Base-by-base conservation (phyloP, 2,797 vertebrate genomes). In the Ctenosaura bakeri region DNA sequence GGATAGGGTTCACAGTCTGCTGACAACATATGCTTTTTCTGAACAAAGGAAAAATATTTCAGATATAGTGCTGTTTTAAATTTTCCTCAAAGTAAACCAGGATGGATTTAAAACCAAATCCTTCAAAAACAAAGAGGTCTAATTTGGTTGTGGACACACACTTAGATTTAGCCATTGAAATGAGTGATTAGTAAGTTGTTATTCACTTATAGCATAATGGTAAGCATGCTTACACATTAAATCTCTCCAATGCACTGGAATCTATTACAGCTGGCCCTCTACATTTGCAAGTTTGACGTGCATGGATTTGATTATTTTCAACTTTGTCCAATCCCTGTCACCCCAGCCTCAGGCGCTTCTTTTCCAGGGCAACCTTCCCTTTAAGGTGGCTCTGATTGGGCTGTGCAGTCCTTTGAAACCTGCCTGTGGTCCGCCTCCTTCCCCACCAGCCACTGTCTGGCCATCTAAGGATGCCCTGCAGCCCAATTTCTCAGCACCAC, bases 61-160 rank as follows among this genome's bases (percentile, higher is more conserved):
- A 83, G 18, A 24, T n/a, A 42, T 38, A 69, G 29, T 69, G 29
- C 26, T 76, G n/a, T 54, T 38, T 86, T 86, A 88, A 88, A 54
- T 46, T 54, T 64, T 56, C 38, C 38, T 10, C 42, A 29, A 35
- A 88, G 9, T 16, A 88, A 83, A 18, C 18, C 16, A 88, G 16
- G 7, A 14, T 22, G 12, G 22, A 42, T 69, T 52, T 88, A 35
- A 80, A 80, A 81, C 64, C 29, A 83, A 69, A n/a, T 83, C 16
- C 32, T 56, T 4, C n/a, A 73, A 74, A 88, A 78, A 42, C 29
- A 82, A 59, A 56, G 26, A 54, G 29, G 4, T 46, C n/a, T 38
- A 76, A 76, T 76, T 42, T 35, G 64, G 50, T 18, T 32, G 54
- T 26, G n/a, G 24, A 73, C 50, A 10, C n/a, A 74, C 38, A 32